A percentile compares a stretch with the other conserved stretches of the same genome.
Evolutionary conservation across 2,113 vertebrate species (phyloP).

Genomic region (Malaclemys terrapin): DNA sequence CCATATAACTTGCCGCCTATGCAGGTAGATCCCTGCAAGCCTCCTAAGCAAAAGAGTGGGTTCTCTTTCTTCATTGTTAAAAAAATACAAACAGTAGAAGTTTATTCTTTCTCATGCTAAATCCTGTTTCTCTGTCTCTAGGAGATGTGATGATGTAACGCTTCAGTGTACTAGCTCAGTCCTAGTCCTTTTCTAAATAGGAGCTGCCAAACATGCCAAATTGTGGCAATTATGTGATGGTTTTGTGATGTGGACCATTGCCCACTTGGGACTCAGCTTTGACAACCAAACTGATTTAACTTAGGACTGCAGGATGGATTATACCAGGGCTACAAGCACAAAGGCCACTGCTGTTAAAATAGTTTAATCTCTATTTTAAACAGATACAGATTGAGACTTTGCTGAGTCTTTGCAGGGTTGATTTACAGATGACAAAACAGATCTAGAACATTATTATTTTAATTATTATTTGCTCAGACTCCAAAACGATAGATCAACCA

Average conservation of each 20-base stretch:
- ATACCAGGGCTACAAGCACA: background rate
- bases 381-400: background rate
- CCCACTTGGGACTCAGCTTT: conserved; percentile 40
- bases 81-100: background rate
- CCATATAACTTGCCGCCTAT: no score
- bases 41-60: background rate
- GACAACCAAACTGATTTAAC: conserved; percentile 46
- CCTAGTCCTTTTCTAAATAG: conserved; percentile 17
- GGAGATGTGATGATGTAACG: background rate
- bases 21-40: background rate
- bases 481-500: fast-evolving
- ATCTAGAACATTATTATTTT: background rate
- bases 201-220: conserved; percentile 62
- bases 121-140: conserved; percentile 2
- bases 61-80: background rate
- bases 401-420: background rate
- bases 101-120: background rate
- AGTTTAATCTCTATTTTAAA: conserved; percentile 41
- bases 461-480: background rate
- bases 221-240: conserved; percentile 44
- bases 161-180: conserved; percentile 39
- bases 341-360: conserved; percentile 31
- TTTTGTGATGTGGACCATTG: conserved; percentile 56
- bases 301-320: conserved; percentile 3
- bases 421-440: background rate